Evolutionary conservation across 1,140 invertebrate genomes (phyloP).

Genomic region (Globodera ellingtonae): DNA sequence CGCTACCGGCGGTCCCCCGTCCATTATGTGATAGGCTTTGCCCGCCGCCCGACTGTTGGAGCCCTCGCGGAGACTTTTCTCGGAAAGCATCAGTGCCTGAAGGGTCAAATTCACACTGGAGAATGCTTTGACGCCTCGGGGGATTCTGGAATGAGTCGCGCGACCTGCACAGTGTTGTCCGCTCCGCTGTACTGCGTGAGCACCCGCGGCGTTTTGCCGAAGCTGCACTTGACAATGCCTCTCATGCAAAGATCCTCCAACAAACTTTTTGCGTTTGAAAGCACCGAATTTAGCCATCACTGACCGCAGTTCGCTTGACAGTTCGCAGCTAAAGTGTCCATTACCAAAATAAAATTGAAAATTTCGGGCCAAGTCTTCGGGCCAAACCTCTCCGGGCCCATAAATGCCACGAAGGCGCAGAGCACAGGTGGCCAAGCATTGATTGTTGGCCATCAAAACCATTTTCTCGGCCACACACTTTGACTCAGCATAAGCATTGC

Average conservation of each 20-base stretch:
- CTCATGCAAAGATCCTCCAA: constrained; percentile 32
- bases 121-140: no score
- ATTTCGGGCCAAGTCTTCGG: not conserved
- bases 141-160: not conserved
- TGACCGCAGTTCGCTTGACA: constrained; percentile 48
- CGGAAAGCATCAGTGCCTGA: constrained; percentile 46
- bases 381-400: constrained; percentile 45
- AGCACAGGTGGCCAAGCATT: constrained; percentile 37
- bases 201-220: constrained; percentile 35
- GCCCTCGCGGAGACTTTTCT: constrained; percentile 46
- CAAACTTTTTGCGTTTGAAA: constrained; percentile 12
- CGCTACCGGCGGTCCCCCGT: constrained; percentile 42
- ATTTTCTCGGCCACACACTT: constrained; percentile 45
- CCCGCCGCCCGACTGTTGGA: constrained; percentile 37
- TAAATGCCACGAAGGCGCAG: constrained; percentile 51
- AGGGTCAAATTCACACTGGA: not conserved
- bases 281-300: constrained; percentile 18
- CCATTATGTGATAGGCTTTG: constrained; percentile 47
- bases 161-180: constrained; percentile 40
- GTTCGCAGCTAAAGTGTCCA: constrained; percentile 29
- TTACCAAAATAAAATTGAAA: not conserved
- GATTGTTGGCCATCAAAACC: constrained; percentile 34
- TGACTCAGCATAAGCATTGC: constrained; percentile 49
- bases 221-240: constrained; percentile 34
- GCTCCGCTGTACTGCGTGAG: constrained; percentile 55